phyloP scores from a whole-genome alignment of 2,113 vertebrate species.

The Seriola aureovittata region DNA sequence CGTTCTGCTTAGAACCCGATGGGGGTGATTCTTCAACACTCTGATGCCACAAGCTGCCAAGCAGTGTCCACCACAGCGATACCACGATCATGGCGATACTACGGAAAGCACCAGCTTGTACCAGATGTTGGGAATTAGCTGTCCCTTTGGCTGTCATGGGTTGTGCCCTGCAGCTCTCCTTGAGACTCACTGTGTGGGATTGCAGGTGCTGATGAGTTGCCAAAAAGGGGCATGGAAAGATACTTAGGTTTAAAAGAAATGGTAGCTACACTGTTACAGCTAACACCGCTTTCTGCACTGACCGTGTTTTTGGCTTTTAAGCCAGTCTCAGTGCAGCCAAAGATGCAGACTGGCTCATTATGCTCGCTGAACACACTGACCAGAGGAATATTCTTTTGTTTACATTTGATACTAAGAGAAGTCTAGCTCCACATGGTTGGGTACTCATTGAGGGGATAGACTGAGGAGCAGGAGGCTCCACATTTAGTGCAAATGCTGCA shows the following conservation, averaged over 20 bases:
- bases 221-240: slow-evolving; percentile 51
- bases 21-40: slow-evolving; percentile 76
- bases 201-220: slow-evolving; percentile 68
- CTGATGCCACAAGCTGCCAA: slow-evolving; percentile 79
- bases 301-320: slow-evolving; percentile 49
- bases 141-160: slow-evolving; percentile 67
- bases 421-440: slow-evolving; percentile 38
- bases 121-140: slow-evolving; percentile 85
- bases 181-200: slow-evolving; percentile 70
- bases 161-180: slow-evolving; percentile 71
- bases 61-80: slow-evolving; percentile 68
- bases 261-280: slow-evolving; percentile 1
- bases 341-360: slow-evolving; percentile 50
- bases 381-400: slow-evolving; percentile 63
- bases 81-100: slow-evolving; percentile 62
- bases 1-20: slow-evolving; percentile 76
- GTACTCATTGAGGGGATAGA: slow-evolving; percentile 34
- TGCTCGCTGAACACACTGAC: slow-evolving; percentile 57
- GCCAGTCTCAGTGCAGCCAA: slow-evolving; percentile 40
- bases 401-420: slow-evolving; percentile 48
- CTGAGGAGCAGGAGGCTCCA: slow-evolving; percentile 48
- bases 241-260: slow-evolving; percentile 37
- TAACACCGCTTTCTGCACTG: slow-evolving; percentile 18
- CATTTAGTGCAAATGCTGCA: slow-evolving; percentile 17
- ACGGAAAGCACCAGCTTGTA: slow-evolving; percentile 78